Evolutionary conservation across 1,140 invertebrate genomes (phyloP), one percentile per base, ranked within the genome.

Genomic region (Ips nitidus): DNA sequence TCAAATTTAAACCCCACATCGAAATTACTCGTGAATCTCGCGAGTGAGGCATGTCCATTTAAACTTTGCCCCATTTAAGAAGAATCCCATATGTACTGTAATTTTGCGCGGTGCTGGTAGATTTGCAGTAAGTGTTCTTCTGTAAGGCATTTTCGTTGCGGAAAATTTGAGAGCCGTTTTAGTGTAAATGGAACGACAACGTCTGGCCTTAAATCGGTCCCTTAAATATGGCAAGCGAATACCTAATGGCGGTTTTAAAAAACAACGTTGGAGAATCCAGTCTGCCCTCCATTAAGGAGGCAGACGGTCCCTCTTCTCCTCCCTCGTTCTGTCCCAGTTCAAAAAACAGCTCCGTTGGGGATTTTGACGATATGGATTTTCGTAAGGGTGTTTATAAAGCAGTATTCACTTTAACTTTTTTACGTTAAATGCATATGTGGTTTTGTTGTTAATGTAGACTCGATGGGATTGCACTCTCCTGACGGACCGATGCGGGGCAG

Each of bases 401-500:
- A 52, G 41, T 39, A 38, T 65, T 58, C 3, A 41, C 38, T 47
- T 47, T 22, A 22, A 22, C 22, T 22, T 22, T 22, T 22, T 22
- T 22, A 22, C 22, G 22, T 22, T 22, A 22, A 0, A 22, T 22
- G 22, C 22, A 22, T 22, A 22, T 22, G 22, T 22, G 22, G 22
- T 22, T 22, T 22, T 22, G 22, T 22, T 22, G 22, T 22, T 22
- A 22, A 22, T 76, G 45, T 55, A 78, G 76, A 74, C 75, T 66
- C 75, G 6, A 74, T 77, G 71, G 75, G 75, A 40, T 37, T 73
- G 55, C 66, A 70, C 6, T 75, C 73, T 3, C 71, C 74, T 1
- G 58, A 53, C n/a, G 74, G 71, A 8, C 70, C 71, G 2, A 70
- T 75, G 53, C 71, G 73, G 6, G 74, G 76, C 36, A 55, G 88